Percentiles rank a stretch among this genome's conserved stretches.
phyloP scores from a whole-genome alignment of 2,888 invertebrate species.

The Tetropium fuscum region DNA sequence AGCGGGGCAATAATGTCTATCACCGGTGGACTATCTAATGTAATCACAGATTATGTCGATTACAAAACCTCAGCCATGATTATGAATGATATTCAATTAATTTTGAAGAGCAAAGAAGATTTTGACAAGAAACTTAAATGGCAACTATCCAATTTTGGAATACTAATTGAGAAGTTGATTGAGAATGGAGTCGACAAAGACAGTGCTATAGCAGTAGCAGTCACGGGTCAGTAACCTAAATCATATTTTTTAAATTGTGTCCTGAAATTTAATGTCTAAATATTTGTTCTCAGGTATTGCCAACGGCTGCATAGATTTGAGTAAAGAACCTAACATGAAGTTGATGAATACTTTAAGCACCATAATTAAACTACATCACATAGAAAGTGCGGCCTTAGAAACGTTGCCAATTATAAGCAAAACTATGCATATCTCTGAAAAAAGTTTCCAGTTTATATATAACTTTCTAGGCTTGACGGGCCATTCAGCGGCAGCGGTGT shows the following conservation, averaged over 20 bases:
- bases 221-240: slow-evolving; percentile 37
- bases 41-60: slow-evolving; percentile 46
- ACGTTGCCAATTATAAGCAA: slow-evolving; percentile 45
- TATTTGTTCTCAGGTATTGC: slow-evolving; percentile 35
- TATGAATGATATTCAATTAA: slow-evolving; percentile 44
- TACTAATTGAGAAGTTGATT: slow-evolving; percentile 42
- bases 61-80: slow-evolving; percentile 44
- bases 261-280: background rate
- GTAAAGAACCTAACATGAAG: slow-evolving; percentile 46
- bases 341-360: slow-evolving; percentile 41
- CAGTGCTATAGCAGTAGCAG: slow-evolving; percentile 43
- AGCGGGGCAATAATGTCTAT: slow-evolving; percentile 50
- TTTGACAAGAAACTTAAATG: slow-evolving; percentile 44
- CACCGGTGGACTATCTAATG: slow-evolving; percentile 46
- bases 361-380: slow-evolving; percentile 42
- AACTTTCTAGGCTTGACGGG: slow-evolving; percentile 46
- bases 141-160: slow-evolving; percentile 43
- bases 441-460: slow-evolving; percentile 46
- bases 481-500: slow-evolving; percentile 30
- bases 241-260: background rate
- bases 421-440: slow-evolving; percentile 47
- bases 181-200: slow-evolving; percentile 41
- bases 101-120: slow-evolving; percentile 41
- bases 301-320: slow-evolving; percentile 46
- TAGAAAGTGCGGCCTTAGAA: slow-evolving; percentile 43